A percentile compares a stretch with the other conserved stretches of the same genome.
Evolutionary conservation across 1,140 invertebrate genomes (phyloP).

Genomic region (Eurosta solidaginis): DNA sequence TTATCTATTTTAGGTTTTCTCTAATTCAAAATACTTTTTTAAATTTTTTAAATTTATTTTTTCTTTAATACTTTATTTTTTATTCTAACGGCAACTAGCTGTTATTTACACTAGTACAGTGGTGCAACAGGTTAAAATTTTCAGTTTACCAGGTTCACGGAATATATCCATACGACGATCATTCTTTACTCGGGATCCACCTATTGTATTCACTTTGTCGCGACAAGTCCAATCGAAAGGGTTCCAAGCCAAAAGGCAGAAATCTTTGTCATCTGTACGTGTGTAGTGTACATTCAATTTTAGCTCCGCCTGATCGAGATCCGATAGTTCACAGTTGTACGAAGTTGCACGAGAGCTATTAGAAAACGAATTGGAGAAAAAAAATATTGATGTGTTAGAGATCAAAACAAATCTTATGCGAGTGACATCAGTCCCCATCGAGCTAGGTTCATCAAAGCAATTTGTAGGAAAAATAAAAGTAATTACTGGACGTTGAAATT

Average conservation of each 20-base stretch:
- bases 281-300: conserved; percentile 68
- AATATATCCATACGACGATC: conserved; percentile 60
- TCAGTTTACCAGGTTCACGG: conserved; percentile 59
- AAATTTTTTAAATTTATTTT: neutral
- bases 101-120: conserved; percentile 57
- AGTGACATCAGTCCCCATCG: too few relatives aligned
- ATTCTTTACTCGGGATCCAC: conserved; percentile 56
- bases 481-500: too few relatives aligned
- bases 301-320: conserved; percentile 69
- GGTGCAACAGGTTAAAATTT: conserved; percentile 57
- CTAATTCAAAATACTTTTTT: neutral
- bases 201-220: conserved; percentile 58
- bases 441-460: too few relatives aligned
- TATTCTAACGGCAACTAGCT: conserved; percentile 3
- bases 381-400: neutral
- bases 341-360: conserved; percentile 45
- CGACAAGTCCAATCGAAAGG: conserved; percentile 59
- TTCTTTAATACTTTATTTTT: neutral
- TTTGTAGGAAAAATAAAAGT: too few relatives aligned
- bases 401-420: too few relatives aligned
- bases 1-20: neutral
- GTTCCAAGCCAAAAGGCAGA: conserved; percentile 70
- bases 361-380: rapidly evolving
- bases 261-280: conserved; percentile 62
- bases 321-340: conserved; percentile 69